These are phyloP conservation scores for Seladonia tumulorum DNA, from an alignment of 2,888 invertebrate species.

Conservation along the genomic window DNA sequence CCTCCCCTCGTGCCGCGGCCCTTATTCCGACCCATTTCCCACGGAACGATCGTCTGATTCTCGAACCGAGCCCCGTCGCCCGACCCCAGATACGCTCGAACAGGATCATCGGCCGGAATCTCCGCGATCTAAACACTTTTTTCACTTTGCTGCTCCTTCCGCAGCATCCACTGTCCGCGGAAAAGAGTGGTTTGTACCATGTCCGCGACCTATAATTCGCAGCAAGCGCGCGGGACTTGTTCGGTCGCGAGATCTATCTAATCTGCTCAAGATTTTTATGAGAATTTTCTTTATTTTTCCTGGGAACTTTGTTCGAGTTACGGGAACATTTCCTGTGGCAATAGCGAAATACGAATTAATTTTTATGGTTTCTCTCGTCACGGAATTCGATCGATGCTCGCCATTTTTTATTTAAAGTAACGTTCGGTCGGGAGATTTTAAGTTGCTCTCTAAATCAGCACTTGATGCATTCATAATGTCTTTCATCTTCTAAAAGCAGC, in stretches of 20 bases:
- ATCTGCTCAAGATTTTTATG: neutral
- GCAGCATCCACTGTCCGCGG: neutral
- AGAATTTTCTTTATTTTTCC: neutral
- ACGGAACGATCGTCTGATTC: conserved; percentile 34
- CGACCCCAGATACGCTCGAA: neutral
- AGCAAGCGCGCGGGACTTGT: neutral
- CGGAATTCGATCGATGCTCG: too few species aligned
- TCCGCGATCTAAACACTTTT: conserved; percentile 2
- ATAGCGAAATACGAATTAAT: too few species aligned
- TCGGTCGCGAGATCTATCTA: neutral
- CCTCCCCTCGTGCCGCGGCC: neutral
- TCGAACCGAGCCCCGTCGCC: neutral
- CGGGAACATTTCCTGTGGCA: neutral
- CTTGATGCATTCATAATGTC: neutral
- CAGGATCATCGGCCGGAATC: neutral
- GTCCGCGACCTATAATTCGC: neutral
- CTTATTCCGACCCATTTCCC: conserved; percentile 41
- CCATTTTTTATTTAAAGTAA: too few species aligned
- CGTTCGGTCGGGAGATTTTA: too few species aligned
- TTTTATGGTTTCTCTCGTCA: too few species aligned
- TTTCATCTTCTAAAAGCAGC: neutral
- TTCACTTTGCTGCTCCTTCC: neutral
- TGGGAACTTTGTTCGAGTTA: neutral
- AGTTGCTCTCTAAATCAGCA: too few species aligned
- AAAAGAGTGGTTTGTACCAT: too few species aligned